Evolutionary conservation across 2,797 vertebrate species (phyloP).

Genomic region (Sitta carolinensis): DNA sequence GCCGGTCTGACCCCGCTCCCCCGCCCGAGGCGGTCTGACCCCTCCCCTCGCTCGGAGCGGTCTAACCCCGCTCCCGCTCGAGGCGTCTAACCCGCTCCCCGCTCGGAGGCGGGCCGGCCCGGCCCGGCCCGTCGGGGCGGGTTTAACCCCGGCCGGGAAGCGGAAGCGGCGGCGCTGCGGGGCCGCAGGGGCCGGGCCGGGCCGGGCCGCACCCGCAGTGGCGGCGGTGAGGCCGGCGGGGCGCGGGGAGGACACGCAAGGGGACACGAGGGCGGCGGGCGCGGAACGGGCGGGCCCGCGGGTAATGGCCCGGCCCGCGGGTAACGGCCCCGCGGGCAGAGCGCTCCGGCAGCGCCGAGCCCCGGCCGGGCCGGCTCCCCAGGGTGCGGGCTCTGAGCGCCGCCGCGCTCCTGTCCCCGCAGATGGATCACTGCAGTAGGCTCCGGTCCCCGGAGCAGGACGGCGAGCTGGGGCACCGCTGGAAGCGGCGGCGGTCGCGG

Average conservation of each 20-base stretch:
- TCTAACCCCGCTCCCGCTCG: too few relatives aligned
- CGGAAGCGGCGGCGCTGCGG: background rate
- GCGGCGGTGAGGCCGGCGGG: background rate
- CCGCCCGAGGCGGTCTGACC: too few relatives aligned
- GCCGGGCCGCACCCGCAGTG: background rate
- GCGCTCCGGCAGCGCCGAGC: too few relatives aligned
- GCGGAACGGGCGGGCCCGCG: background rate
- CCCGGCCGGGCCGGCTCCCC: too few relatives aligned
- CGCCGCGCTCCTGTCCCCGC: background rate
- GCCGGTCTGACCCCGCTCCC: too few relatives aligned
- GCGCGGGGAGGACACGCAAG: too few relatives aligned
- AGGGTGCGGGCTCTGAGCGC: too few relatives aligned
- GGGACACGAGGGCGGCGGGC: background rate
- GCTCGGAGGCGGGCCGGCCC: background rate
- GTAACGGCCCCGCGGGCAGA: too few relatives aligned
- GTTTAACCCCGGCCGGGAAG: too few relatives aligned
- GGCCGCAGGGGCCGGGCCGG: background rate
- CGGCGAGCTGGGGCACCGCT: slow-evolving; percentile 69
- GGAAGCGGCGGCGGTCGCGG: slow-evolving; percentile 77
- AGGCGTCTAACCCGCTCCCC: too few relatives aligned
- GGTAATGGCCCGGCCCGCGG: background rate
- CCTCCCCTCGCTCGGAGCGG: too few relatives aligned
- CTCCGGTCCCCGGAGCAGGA: slow-evolving; percentile 77
- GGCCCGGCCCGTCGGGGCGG: background rate
- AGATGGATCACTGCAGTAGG: slow-evolving; percentile 81